Conservation (phyloP, 2,888 invertebrate genomes). For the Stramonita haemastoma region DNA sequence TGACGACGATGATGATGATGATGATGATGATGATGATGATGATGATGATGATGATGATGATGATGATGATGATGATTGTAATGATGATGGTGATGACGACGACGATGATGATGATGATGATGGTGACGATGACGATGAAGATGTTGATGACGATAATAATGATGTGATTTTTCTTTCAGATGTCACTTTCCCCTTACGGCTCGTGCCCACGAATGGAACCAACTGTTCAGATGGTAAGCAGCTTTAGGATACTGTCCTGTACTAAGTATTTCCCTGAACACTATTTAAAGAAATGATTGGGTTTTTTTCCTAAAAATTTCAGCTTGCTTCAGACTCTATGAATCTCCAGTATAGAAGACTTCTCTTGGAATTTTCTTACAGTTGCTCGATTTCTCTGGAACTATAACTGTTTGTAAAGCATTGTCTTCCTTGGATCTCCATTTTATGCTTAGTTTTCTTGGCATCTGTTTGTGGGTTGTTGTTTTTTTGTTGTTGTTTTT, state of each 20-base stretch:
- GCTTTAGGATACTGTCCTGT: no score
- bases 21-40: background rate
- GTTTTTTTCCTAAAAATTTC: no score
- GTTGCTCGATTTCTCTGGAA: background rate
- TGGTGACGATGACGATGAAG: background rate
- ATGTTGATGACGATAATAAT: background rate
- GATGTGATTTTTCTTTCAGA: constrained; percentile 43
- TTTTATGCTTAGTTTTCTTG: no score
- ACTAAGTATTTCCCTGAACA: background rate
- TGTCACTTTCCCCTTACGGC: constrained; percentile 55
- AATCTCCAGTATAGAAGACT: no score
- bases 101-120: background rate
- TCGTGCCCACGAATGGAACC: constrained; percentile 49
- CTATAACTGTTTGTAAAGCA: no score
- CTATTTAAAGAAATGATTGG: background rate
- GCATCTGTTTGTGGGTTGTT: no score
- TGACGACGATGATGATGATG: background rate
- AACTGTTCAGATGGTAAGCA: constrained; percentile 49
- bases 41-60: no score
- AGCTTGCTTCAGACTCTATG: no score
- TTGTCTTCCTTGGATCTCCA: no score
- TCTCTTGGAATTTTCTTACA: background rate
- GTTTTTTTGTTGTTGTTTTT: no score
- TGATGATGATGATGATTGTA: background rate
- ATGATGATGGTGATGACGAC: background rate